phyloP scores from a whole-genome alignment of 2,888 invertebrate species.

The Sepiola atlantica region DNA sequence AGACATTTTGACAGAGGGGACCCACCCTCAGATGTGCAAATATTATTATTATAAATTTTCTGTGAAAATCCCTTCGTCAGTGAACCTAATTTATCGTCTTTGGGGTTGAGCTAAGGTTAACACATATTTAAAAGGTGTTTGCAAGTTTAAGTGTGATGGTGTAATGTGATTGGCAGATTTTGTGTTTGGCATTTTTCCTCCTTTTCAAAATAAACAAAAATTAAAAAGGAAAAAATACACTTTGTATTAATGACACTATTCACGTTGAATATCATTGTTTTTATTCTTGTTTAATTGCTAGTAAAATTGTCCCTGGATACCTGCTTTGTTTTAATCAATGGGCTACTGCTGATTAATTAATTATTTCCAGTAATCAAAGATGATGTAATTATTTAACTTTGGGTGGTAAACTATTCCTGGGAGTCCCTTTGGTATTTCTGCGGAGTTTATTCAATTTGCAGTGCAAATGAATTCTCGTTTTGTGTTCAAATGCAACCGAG shows the following conservation, averaged over 20 bases:
- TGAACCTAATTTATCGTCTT: background rate
- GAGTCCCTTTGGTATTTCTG: background rate
- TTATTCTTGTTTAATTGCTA: background rate
- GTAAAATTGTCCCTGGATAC: background rate
- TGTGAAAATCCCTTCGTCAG: too few species aligned
- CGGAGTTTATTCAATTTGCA: background rate
- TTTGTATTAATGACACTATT: background rate
- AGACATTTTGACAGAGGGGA: too few species aligned
- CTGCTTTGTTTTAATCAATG: constrained; percentile 32
- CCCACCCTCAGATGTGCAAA: too few species aligned
- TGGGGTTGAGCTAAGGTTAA: too few species aligned
- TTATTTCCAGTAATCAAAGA: background rate
- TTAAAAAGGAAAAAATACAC: background rate
- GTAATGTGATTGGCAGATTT: background rate
- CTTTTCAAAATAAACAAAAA: background rate
- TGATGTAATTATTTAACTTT: background rate
- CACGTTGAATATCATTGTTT: background rate
- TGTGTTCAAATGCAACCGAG: background rate
- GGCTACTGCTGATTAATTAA: background rate
- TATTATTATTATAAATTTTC: too few species aligned
- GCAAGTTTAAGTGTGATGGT: background rate
- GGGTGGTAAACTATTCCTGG: background rate
- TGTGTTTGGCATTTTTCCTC: background rate
- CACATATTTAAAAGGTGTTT: background rate
- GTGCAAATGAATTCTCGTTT: background rate